Conservation (phyloP, 2,797 vertebrate species). For the Protonibea diacanthus region DNA sequence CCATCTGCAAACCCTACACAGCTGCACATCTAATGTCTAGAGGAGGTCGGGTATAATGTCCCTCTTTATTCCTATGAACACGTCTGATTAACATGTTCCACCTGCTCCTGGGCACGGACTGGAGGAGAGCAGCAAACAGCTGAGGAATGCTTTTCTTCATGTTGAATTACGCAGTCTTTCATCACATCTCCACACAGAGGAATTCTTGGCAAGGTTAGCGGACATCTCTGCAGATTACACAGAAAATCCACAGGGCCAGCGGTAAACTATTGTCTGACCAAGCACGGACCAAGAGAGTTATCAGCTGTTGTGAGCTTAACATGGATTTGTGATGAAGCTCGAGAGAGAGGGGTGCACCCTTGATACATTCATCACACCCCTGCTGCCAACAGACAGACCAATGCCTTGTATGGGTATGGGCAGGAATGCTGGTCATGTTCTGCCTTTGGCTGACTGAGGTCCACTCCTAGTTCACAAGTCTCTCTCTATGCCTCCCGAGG, state of each 20-base stretch:
- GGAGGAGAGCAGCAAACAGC: slow-evolving; percentile 65
- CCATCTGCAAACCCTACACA: slow-evolving; percentile 69
- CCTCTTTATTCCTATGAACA: slow-evolving; percentile 77
- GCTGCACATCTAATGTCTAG: slow-evolving; percentile 68
- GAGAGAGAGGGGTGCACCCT: slow-evolving; percentile 26
- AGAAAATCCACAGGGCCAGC: slow-evolving; percentile 32
- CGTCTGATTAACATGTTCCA: slow-evolving; percentile 83
- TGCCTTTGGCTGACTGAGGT: slow-evolving; percentile 47
- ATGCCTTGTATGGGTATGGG: slow-evolving; percentile 78
- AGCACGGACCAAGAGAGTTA: slow-evolving; percentile 33
- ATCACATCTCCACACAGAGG: slow-evolving; percentile 48
- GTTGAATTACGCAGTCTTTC: slow-evolving; percentile 70
- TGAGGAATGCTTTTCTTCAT: slow-evolving; percentile 72
- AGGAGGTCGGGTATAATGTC: slow-evolving; percentile 74
- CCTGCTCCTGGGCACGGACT: slow-evolving; percentile 71
- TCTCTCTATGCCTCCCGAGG: slow-evolving; percentile 17
- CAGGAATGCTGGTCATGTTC: slow-evolving; percentile 74
- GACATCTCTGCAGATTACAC: slow-evolving; percentile 53
- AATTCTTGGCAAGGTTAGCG: slow-evolving; percentile 66
- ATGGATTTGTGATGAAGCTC: slow-evolving; percentile 59
- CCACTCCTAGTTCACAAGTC: slow-evolving; percentile 43
- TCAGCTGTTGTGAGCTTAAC: slow-evolving; percentile 68
- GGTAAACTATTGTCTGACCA: slow-evolving; percentile 53
- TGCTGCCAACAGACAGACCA: slow-evolving; percentile 57
- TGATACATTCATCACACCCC: slow-evolving; percentile 65